Conservation (phyloP, 2,113 vertebrate species). For the cat (Felis catus) region F.catus_Fca126_mat1.0 CM031419.1:188497001-188497500, state of each 20-base stretch:
- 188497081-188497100: background rate
- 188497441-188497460: background rate
- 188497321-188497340: background rate
- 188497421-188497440: background rate
- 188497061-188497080: background rate
- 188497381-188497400: background rate
- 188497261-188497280: background rate
- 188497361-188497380: background rate
- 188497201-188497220: background rate
- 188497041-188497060: background rate
- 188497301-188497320: background rate
- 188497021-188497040: background rate
- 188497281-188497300: background rate
- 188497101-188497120: background rate
- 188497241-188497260: background rate
- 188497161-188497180: background rate
- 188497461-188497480: background rate
- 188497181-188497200: background rate
- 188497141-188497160: background rate
- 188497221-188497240: background rate
- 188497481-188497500: background rate
- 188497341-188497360: background rate
- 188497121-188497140: background rate
- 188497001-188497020: background rate
- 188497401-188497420: background rate